Base-by-base conservation (phyloP, 2,888 invertebrate species). In the Notodonta ziczac region DNA sequence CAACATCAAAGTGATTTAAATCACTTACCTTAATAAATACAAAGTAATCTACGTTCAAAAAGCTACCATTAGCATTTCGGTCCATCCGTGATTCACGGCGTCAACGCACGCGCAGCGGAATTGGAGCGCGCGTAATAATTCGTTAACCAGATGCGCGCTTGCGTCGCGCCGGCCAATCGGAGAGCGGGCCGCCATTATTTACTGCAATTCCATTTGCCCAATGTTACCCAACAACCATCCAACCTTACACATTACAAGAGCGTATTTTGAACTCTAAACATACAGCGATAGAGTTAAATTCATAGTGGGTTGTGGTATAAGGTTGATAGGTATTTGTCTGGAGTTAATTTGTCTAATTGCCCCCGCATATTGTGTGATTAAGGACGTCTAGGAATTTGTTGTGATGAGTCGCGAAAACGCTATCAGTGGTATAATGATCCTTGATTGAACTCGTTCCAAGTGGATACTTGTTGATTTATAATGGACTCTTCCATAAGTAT, bases 61-160 rank as follows among this genome's bases (percentile, higher is more conserved):
- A 66, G 66, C 60, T 55, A 54, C 61, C 66, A 74, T 64, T 60
- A 67, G 54, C 63, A 62, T 69, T 74, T 65, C 69, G 63, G 72
- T 62, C 64, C 59, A 63, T 59, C 65, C 61, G 64, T 71, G 77
- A 76, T 74, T 75, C 74, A 74, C 69, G 68, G 70, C 80, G 76
- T 80, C 78, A 80, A 78, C 74, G 72, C 72, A 66, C 76, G 70
- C 69, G 56, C 56, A 56, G 77, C 68, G 70, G 76, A 83, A 82
- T 84, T 81, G 80, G 75, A 82, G 78, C 78, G 77, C 65, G 76
- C 76, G 72, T 74, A 79, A 77, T 91, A 91, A 92, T 90, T 87
- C 89, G 85, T 84, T 79, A 73, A 86, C 83, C 90, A 90, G 85
- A 91, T 91, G 91, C 91, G 86, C 80, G 81, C 60, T 73, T 81